Base-by-base conservation (phyloP, 1,140 invertebrate genomes). In the Sesamia nonagrioides region DNA sequence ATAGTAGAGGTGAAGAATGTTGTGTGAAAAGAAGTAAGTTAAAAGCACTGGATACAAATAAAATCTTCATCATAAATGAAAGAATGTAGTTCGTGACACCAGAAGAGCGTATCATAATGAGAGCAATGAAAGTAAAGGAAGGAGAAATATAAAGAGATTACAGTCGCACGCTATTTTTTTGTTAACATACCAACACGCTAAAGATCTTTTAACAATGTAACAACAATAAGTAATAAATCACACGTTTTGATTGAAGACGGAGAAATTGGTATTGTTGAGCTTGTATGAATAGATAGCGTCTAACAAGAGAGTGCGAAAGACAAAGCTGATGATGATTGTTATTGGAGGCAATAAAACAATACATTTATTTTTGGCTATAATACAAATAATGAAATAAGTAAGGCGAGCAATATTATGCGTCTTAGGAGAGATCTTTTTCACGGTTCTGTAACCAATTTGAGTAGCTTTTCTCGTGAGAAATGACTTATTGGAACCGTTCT, bases 121-220 rank as follows among this genome's bases (percentile, higher is more conserved):
- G 66, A 69, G 42, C 21, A 69, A 69, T 69, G 66, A 69, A 69
- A 69, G 66, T 69, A 37, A 69, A 69, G 66, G 66, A 69, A 50
- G 66, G 42, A 69, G 66, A 69, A 69, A 69, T 48, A 42, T 69
- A 33, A n/a, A 45, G 42, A 69, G 66, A 69, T 33, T n/a, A 40
- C 15, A 40, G n/a, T 69, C 21, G 42, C 66, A 69, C 66, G 66
- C 66, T 9, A 48, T 8, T 45, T 69, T 69, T 48, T 69, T 69
- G 66, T 48, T 5, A 15, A 69, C 66, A 69, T 69, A 69, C 18
- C 61, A 21, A 4, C 37, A 58, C 54, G 54, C 21, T 5, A 15
- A 33, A 58, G 21, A 58, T 58, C 54, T 58, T n/a, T 58, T 9
- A 56, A 58, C 54, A 58, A 21, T 11, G 54, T 33, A 13, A 33